Evolutionary conservation across 2,797 vertebrate species (phyloP).

Genomic region (Cheirogaleus major): DNA sequence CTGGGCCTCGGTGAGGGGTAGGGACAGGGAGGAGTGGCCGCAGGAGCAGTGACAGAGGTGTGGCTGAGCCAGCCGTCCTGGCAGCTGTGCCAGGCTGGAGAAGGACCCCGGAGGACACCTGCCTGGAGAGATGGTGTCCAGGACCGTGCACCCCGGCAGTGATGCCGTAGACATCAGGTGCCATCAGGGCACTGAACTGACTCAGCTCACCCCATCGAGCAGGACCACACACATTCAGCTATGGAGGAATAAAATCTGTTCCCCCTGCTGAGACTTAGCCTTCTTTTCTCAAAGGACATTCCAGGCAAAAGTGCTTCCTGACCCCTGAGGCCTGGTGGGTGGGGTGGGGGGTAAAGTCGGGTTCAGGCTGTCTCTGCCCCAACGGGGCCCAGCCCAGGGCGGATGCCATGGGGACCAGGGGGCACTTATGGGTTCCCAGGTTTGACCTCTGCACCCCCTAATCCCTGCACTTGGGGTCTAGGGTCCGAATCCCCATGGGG

Average conservation of each 20-base stretch:
- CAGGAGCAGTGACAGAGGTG: accelerated
- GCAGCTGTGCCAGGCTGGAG: neutral
- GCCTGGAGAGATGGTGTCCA: neutral
- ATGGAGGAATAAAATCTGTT: accelerated
- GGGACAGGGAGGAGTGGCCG: accelerated
- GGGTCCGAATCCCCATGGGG: neutral
- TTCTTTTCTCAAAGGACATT: neutral
- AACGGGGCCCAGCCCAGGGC: neutral
- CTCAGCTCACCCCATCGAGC: neutral
- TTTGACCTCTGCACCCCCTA: neutral
- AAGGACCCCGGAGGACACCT: neutral
- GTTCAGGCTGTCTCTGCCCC: neutral
- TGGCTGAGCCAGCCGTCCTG: too few species aligned
- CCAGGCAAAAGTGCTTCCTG: accelerated
- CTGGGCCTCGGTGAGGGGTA: neutral
- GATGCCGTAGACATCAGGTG: neutral
- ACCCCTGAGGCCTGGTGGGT: neutral
- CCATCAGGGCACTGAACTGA: neutral
- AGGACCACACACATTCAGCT: neutral
- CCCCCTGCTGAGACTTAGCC: neutral
- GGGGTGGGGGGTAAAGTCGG: neutral
- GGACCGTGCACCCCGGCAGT: neutral
- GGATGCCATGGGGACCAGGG: neutral
- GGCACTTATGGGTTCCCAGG: neutral
- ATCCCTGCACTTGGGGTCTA: accelerated